Conservation (phyloP, 92 coral and sea anemone genomes). For the Parazoanthus swiftii region DNA sequence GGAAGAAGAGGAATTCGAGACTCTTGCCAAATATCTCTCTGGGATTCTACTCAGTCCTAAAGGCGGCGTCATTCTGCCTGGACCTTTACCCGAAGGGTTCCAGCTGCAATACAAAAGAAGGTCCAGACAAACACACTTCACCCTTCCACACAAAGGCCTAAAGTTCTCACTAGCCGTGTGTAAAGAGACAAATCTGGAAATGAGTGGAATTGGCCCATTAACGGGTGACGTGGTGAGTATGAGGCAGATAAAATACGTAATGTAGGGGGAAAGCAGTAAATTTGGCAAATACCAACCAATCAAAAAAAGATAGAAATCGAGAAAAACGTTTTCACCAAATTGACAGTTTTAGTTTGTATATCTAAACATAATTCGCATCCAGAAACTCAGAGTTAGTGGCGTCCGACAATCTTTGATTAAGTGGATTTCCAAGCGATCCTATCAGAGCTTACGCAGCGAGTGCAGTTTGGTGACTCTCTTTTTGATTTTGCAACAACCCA, state of each 20-base stretch:
- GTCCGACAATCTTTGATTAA: no score
- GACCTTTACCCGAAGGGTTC: constrained; percentile 7
- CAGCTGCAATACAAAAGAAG: constrained; percentile 28
- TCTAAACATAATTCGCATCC: neutral
- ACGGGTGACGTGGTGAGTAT: constrained; percentile 18
- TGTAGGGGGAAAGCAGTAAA: no score
- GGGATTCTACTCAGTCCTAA: neutral
- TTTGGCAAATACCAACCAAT: no score
- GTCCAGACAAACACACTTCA: constrained; percentile 9
- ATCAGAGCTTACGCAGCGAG: no score
- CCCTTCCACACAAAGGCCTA: neutral
- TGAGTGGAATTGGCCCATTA: neutral
- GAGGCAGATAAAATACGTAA: neutral
- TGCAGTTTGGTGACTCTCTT: no score
- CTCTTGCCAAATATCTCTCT: neutral
- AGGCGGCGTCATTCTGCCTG: constrained; percentile 24
- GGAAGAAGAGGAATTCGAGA: constrained; percentile 15
- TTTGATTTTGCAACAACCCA: no score
- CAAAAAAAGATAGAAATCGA: no score
- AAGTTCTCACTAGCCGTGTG: constrained; percentile 19
- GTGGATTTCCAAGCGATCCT: no score
- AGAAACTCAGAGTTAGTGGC: no score
- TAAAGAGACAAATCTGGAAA: neutral
- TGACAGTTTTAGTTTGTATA: no score
- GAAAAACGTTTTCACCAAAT: no score